Base-by-base conservation (phyloP, 2,797 vertebrate species). In the Coregonus suidteri region DNA sequence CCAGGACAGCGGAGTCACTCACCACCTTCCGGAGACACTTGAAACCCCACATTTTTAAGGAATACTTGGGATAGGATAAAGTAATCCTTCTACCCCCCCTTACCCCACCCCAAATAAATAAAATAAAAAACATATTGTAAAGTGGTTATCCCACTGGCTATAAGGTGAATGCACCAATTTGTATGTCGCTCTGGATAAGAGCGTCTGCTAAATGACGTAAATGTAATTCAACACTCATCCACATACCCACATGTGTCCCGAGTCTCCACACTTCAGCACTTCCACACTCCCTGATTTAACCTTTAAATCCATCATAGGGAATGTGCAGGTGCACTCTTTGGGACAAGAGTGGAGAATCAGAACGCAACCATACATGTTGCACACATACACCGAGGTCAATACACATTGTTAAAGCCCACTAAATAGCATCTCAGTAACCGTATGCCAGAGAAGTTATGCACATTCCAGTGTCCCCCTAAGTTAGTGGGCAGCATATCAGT, bases 371-470 rank as follows among this genome's bases (percentile, higher is more conserved):
- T 52, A 80, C 73, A 54, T 30, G 9, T 9, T 31, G 18, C 67
- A 51, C 68, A 70, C 68, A 51, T n/a, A 70, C 35, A 47, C 37
- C 9, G 30, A 75, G 66, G 75, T 77, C 66, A 81, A 2, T 66
- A 34, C 67, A 73, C 77, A 37, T 14, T n/a, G 4, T 71, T 71
- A 35, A 86, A 80, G 53, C 68, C 83, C 88, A 91, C 85, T 81
- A 84, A 88, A 86, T 79, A 71, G 34, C 34, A 84, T 31, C 62
- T 16, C 66, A 75, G 65, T 65, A 74, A 73, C 74, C 41, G 73
- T 70, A 30, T 75, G 18, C 13, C 30, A 35, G 66, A 34, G 25
- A 35, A 3, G 66, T 66, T 3, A 31, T 13, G 65, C 30, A 68
- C 66, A 68, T 68, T 68, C 66, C 31, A 68, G 66, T 5, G 15